Evolutionary conservation across 2,113 vertebrate genomes (phyloP), one percentile per base, ranked within the genome.

Genomic region (Butorides virescens): DNA sequence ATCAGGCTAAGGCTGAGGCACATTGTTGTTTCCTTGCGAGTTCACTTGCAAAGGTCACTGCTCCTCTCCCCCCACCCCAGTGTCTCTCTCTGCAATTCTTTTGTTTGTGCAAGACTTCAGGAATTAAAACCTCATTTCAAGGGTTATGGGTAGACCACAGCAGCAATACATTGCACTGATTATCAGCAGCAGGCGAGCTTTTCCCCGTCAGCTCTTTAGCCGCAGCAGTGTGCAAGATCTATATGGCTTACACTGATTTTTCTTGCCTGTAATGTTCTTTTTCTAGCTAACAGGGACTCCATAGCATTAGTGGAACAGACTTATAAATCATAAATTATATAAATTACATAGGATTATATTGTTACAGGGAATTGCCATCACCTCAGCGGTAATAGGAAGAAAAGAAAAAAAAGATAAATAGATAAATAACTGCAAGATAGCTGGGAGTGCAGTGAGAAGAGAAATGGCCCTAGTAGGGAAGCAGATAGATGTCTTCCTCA

Each of bases 121-220:
- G 87, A 97, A 96, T 96, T 95, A 95, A 96, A 96, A 93, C 91
- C 88, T 97, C 95, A 90, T 96, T 96, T 91, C 80, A 71, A 85
- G 94, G 91, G 91, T 78, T 94, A 86, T 74, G 88, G 77, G 90
- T 32, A 95, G 92, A 95, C 71, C 88, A 88, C 93, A 87, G 88
- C 92, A 95, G 71, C 7, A 3, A 88, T 92, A 83, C 87, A 47
- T 67, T 77, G 90, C 63, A 37, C 75, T 88, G 95, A 93, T 94
- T 86, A 90, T 53, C 90, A 92, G 79, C 95, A 93, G 88, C 91
- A 91, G 91, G 78, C 37, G 4, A 85, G 88, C 39, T 89, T 86
- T 81, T 36, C 83, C 65, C 34, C 4, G 0, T 85, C 92, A 95
- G 77, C 73, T 80, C 77, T 85, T 93, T 10, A 70, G 80, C 73